Evolutionary conservation across 1,140 invertebrate species (phyloP), one percentile per base, ranked within the genome.

Genomic region (Hylaeus volcanicus): DNA sequence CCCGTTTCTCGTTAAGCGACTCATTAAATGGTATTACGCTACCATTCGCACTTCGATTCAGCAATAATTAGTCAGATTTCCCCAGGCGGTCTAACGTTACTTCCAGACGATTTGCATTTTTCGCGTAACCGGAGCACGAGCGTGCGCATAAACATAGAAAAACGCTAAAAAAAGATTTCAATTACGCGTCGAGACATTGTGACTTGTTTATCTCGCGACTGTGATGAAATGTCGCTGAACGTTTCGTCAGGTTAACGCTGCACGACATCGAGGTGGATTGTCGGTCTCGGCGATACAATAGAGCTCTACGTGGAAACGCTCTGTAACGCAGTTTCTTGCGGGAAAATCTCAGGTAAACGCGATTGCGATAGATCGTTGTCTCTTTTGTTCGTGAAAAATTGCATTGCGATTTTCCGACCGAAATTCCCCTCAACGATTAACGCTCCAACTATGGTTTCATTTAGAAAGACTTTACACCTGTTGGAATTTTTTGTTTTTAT

Each of bases 211-310:
- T 71, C 65, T 37, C n/a, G 11, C 8, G 14, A 70, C 8, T 37
- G 4, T 70, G 75, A 77, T 26, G 74, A 45, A 15, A 70, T 12
- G 1, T 11, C n/a, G 14, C 37, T 8, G 8, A 37, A 8, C 41
- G 14, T 77, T 77, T 77, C 75, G 70, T 77, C 75, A 77, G 74
- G 11, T 9, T 6, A 66, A 66, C 51, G 51, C 45, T 65, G 61
- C 15, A 8, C 41, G 74, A 6, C 74, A 75, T 75, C 39, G 74
- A 75, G 2, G 1, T 6, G 37, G 6, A 66, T 37, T 14, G 2
- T 26, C 6, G 37, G 55, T 55, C 48, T 45, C 15, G 41, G 37
- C 51, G 55, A 51, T 26, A 55, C 45, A 5, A 74, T 48, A 15
- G 43, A 12, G 1, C 11, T 26, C 26, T 14, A 12, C 12, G 8